phyloP scores from a whole-genome alignment of 2,888 invertebrate species.

The Plemyria rubiginata region DNA sequence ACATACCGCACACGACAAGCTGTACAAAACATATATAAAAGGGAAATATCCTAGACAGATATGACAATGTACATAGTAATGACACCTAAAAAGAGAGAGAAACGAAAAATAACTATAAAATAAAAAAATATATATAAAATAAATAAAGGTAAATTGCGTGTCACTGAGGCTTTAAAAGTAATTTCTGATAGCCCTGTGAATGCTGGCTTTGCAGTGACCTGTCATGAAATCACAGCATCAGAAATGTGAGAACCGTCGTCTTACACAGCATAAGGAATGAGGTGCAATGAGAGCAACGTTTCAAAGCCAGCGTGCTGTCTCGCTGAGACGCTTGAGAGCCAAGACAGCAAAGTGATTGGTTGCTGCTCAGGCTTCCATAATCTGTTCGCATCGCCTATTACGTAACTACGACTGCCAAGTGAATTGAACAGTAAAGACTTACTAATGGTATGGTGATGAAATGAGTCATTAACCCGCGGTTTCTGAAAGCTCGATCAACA shows the following conservation, averaged over 20 bases:
- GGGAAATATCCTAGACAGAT: too few relatives aligned
- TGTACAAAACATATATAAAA: too few relatives aligned
- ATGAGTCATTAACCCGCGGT: too few relatives aligned
- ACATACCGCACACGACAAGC: too few relatives aligned
- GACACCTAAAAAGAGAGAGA: too few relatives aligned
- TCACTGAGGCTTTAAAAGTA: background rate
- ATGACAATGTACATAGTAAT: too few relatives aligned
- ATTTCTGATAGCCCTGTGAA: background rate
- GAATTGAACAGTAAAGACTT: background rate
- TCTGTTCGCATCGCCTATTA: conserved; percentile 4
- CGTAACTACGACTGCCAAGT: background rate
- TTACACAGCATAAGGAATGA: conserved; percentile 25
- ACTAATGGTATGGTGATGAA: background rate
- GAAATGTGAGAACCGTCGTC: conserved; percentile 8
- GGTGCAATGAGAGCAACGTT: conserved; percentile 10
- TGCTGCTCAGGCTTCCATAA: conserved; percentile 13
- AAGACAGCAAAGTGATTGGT: conserved; percentile 26
- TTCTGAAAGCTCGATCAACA: too few relatives aligned
- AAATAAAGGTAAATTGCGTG: too few relatives aligned
- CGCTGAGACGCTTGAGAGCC: conserved; percentile 11
- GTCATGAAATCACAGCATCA: background rate
- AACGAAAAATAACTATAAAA: too few relatives aligned
- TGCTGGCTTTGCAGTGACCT: background rate
- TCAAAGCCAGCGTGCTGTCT: conserved; percentile 19
- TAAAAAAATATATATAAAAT: too few relatives aligned